Conservation (phyloP, 2,888 invertebrate genomes). For the Lissonota sp. region DNA sequence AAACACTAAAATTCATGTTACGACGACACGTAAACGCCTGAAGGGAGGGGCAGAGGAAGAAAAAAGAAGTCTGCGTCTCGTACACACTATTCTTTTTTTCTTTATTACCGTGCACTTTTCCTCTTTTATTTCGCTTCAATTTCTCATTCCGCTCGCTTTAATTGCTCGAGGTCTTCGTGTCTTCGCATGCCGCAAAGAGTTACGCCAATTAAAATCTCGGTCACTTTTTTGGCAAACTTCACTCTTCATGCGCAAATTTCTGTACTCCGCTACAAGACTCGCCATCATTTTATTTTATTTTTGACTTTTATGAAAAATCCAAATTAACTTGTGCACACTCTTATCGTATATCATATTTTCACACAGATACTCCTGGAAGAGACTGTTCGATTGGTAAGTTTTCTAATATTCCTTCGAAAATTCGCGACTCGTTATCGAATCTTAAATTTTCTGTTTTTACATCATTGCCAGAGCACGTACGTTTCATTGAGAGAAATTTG, state of each 20-base stretch:
- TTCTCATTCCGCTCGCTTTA: constrained; percentile 34
- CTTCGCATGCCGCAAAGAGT: neutral
- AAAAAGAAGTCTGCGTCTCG: too few species aligned
- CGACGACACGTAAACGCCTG: too few species aligned
- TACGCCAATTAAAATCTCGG: constrained; percentile 53
- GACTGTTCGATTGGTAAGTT: constrained; percentile 66
- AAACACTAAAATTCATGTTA: too few species aligned
- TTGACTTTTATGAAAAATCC: too few species aligned
- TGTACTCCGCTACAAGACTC: neutral
- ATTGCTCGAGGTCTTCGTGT: constrained; percentile 31
- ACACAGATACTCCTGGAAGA: constrained; percentile 67
- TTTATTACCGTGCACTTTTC: neutral
- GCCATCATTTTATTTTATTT: neutral
- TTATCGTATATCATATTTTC: constrained; percentile 52
- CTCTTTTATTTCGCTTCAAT: constrained; percentile 21
- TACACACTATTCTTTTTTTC: too few species aligned
- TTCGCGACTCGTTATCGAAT: neutral
- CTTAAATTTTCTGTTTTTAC: neutral
- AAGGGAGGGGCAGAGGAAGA: too few species aligned
- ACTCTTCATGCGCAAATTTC: neutral
- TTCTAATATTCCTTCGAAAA: constrained; percentile 6
- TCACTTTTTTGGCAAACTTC: constrained; percentile 10
- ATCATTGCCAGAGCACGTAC: too few species aligned
- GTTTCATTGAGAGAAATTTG: neutral
- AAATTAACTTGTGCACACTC: neutral